Evolutionary conservation across 2,888 invertebrate genomes (phyloP), one percentile per base, ranked within the genome.

Genomic region (Apamea sordens): DNA sequence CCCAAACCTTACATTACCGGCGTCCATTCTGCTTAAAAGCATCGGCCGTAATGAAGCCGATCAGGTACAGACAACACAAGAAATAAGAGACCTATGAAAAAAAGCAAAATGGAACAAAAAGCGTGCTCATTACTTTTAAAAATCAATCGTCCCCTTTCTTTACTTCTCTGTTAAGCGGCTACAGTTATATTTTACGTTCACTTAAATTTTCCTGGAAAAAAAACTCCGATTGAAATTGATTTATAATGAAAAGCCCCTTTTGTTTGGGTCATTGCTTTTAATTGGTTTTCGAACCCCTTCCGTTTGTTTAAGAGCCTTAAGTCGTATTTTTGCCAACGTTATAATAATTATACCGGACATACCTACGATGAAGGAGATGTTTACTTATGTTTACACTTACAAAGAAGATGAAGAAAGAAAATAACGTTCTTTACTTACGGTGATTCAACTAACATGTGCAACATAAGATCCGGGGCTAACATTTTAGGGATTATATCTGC

Each of bases 221-320:
- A 73, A 10, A 69, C 63, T 44, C 67, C 59, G 72, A 86, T 68
- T 77, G 68, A 82, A 88, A 89, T 84, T 86, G 75, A 86, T 88
- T 88, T 88, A 85, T 83, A 79, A 86, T 85, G 71, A 87, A 87
- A 86, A 82, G 79, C 83, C 74, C 76, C 82, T 86, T 88, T 86
- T 89, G 82, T 89, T 89, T 83, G 83, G 88, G 78, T 83, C 85
- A 83, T 80, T 83, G 82, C 81, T 88, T 89, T 88, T 88, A 86
- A 89, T 89, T 89, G 83, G 67, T 89, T 89, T 89, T 85, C 78
- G 73, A 84, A 86, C 75, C 84, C 82, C 64, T 84, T 83, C 64
- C 85, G 78, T 89, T 89, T 88, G 76, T 86, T 83, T 78, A 79
- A 85, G 71, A 86, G 76, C 71, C 74, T 84, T 80, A 79, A 80